A percentile compares a stretch with the other conserved stretches of the same genome.
Conservation (phyloP, 1,140 invertebrate species). For the Rhopalosiphum padi region DNA sequence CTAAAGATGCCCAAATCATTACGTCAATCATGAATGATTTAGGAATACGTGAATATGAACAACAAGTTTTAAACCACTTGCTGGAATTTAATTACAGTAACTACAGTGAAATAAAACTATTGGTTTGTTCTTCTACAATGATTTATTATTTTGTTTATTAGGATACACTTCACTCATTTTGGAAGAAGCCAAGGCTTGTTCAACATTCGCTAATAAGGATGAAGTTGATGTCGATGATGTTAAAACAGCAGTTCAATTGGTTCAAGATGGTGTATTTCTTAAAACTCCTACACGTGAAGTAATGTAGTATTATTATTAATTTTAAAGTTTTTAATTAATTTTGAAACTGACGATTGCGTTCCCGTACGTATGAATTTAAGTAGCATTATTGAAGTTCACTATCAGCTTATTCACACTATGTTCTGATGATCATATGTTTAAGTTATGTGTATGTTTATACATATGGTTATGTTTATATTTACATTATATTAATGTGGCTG, state of each 20-base stretch:
- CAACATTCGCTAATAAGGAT: constrained; percentile 91
- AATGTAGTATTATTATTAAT: constrained; percentile 60
- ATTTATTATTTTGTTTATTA: constrained; percentile 61
- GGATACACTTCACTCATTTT: constrained; percentile 89
- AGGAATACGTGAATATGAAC: constrained; percentile 91
- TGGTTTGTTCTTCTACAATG: not conserved
- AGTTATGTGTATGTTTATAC: too few species aligned
- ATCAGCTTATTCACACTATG: not conserved
- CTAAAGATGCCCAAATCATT: constrained; percentile 94
- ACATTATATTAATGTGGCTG: not conserved
- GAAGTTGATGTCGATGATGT: constrained; percentile 91
- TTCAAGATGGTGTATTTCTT: constrained; percentile 86
- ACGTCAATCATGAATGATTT: constrained; percentile 95
- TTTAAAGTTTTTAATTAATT: not conserved
- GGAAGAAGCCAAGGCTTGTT: constrained; percentile 90
- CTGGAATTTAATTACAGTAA: constrained; percentile 93
- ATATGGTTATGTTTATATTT: not conserved
- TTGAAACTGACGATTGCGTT: not conserved
- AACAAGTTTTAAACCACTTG: constrained; percentile 90
- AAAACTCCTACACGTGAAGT: constrained; percentile 89
- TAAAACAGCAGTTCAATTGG: constrained; percentile 85
- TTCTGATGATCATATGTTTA: not conserved
- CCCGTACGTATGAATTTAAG: not conserved
- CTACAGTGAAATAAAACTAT: not conserved
- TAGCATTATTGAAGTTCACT: not conserved